Conservation (phyloP, 2,797 vertebrate genomes). For the Falco concolor region DNA sequence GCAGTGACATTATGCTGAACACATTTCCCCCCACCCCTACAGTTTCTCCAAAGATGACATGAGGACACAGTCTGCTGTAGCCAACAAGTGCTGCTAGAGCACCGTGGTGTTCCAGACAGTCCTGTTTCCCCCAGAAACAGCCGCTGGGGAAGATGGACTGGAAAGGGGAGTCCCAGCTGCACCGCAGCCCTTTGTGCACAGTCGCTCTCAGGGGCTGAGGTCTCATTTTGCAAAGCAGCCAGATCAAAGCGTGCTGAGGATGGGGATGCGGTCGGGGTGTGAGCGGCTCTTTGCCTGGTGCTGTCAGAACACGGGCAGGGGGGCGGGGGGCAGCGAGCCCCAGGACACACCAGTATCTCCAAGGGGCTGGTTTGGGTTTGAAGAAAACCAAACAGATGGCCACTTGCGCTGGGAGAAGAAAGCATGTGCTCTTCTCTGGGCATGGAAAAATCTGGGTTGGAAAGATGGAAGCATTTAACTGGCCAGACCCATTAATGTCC, state of each 20-base stretch:
- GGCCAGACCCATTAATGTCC: not conserved
- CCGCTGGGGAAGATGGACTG: not conserved
- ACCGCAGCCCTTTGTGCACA: not conserved
- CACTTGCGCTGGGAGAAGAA: not conserved
- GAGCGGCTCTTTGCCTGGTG: not conserved
- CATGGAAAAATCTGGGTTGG: not conserved
- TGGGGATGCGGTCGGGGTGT: accelerated
- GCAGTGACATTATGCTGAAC: not conserved
- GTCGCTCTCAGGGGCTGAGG: not conserved
- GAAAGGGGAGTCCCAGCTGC: not conserved
- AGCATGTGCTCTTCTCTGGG: not conserved
- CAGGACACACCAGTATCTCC: not conserved
- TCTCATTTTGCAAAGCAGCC: not conserved
- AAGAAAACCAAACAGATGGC: not conserved
- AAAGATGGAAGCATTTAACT: not conserved
- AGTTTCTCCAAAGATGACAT: not conserved
- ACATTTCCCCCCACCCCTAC: not conserved
- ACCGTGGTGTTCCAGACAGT: accelerated
- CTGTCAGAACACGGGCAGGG: not conserved
- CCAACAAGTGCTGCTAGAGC: not conserved
- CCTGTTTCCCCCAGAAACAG: not conserved
- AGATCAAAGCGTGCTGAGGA: not conserved
- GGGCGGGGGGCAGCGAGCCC: not conserved
- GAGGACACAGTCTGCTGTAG: not conserved
- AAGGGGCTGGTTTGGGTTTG: not conserved